Evolutionary conservation across 2,888 invertebrate species (phyloP), one percentile per base, ranked within the genome.

Genomic region (Cantharis nigra): DNA sequence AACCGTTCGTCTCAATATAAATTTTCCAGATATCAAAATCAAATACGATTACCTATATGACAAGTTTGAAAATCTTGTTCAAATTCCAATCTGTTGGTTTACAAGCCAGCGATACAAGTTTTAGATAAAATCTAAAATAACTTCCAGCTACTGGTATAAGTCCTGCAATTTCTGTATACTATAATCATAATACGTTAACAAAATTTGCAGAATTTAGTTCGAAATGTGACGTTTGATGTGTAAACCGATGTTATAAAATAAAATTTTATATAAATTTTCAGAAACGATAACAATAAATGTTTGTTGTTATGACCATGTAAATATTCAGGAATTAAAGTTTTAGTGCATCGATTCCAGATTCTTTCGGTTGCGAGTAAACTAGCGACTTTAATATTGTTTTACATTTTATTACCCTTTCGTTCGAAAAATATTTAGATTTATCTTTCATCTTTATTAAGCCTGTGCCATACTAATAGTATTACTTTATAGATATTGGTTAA

Each of bases 271-370:
- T 49, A 74, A 72, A 77, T 78, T 78, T 74, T 70, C 67, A 75
- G 75, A 75, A 78, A 78, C 78, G 65, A 78, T 78, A 78, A 78
- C 70, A 78, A 78, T 78, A 78, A 78, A 78, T 64, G 72, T 70
- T 73, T 69, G 72, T 78, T 28, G 62, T 75, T 78, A 78, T 72
- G 69, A 33, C 72, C 63, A 49, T 49, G 72, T 78, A 76, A 76
- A 75, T 76, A 76, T 72, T 75, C 71, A 63, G 16, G 65, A 76
- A 69, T 73, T 63, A 77, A 71, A 71, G 71, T 71, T 67, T 23
- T 72, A 78, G 75, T 75, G 78, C 78, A 78, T 78, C 78, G 78
- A 78, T 78, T 78, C 72, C 72, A 78, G 75, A 78, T 78, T 78
- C 76, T 64, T 76, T 70, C 73, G 28, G 69, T 72, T 64, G 23